A percentile compares a stretch with the other conserved stretches of the same genome.
Evolutionary conservation across 2,888 invertebrate species (phyloP).

Genomic region (Pollenia amentaria): DNA sequence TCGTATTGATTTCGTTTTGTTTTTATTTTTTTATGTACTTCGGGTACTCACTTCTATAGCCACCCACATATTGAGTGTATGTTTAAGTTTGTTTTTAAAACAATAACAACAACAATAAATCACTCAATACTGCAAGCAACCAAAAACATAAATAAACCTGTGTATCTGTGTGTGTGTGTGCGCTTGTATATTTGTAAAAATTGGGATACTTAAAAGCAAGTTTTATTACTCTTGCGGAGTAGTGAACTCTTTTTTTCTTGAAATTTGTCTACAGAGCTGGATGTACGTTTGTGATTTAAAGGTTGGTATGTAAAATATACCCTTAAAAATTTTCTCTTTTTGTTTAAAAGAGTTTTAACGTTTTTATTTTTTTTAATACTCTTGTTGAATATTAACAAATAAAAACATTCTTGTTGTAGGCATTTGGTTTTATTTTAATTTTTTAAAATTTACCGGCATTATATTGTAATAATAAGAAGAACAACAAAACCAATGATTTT

Average conservation of each 20-base stretch:
- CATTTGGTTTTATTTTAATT: conserved; percentile 1
- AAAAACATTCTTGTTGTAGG: conserved; percentile 16
- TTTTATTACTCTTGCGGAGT: conserved; percentile 3
- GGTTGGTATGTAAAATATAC: too few species aligned
- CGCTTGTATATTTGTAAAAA: too few species aligned
- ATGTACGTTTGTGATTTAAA: too few species aligned
- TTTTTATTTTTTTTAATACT: background rate
- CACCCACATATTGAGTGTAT: conserved; percentile 64
- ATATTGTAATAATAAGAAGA: conserved; percentile 23
- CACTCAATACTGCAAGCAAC: conserved; percentile 44
- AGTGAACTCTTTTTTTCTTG: background rate
- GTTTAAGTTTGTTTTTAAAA: background rate
- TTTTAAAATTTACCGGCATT: conserved; percentile 60
- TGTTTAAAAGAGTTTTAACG: conserved; percentile 19
- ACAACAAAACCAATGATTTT: background rate
- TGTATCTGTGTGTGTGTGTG: background rate
- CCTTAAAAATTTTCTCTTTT: conserved; percentile 6
- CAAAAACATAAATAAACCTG: background rate
- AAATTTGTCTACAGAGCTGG: background rate
- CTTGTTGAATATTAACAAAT: background rate
- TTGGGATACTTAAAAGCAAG: background rate
- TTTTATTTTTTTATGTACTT: conserved; percentile 10
- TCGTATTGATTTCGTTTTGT: conserved; percentile 22
- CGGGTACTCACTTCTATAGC: conserved; percentile 55
- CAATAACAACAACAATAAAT: conserved; percentile 35